A percentile compares a stretch with the other conserved stretches of the same genome.
Conservation (phyloP, 1,140 invertebrate genomes). For the Piezodorus guildinii region DNA sequence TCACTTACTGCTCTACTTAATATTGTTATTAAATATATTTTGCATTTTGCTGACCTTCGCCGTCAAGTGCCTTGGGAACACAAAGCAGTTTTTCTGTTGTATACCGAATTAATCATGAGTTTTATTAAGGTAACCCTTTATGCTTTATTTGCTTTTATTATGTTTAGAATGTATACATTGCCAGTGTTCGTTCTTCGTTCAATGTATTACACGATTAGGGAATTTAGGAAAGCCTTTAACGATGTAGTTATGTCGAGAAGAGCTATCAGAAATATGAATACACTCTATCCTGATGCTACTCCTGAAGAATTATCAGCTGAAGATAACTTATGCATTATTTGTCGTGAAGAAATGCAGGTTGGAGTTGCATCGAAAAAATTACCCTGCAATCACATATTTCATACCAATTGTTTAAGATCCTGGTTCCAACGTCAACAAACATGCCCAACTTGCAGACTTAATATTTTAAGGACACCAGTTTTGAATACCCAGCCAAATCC, state of each 20-base stretch:
- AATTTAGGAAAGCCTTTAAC: slow-evolving; percentile 8
- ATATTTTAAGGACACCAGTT: background rate
- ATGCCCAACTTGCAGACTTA: slow-evolving; percentile 19
- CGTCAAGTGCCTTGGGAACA: slow-evolving; percentile 1
- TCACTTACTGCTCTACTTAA: background rate
- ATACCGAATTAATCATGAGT: slow-evolving; percentile 8
- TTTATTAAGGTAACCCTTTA: slow-evolving; percentile 13
- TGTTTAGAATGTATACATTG: slow-evolving; percentile 1
- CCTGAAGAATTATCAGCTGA: slow-evolving; percentile 7
- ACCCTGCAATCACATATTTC: slow-evolving; percentile 23
- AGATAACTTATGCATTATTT: slow-evolving; percentile 18
- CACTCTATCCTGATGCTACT: slow-evolving; percentile 14
- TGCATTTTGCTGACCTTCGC: background rate
- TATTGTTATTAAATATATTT: slow-evolving; percentile 10
- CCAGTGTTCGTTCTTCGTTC: slow-evolving; percentile 14
- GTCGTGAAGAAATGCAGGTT: slow-evolving; percentile 12
- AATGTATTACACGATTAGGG: slow-evolving; percentile 2
- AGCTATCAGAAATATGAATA: slow-evolving; percentile 17
- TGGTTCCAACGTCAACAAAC: slow-evolving; percentile 22
- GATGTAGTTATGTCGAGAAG: slow-evolving; percentile 12
- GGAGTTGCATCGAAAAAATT: slow-evolving; percentile 17
- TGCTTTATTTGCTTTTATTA: background rate
- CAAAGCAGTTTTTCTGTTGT: slow-evolving; percentile 8
- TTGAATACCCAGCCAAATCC: background rate
- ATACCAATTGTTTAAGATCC: slow-evolving; percentile 12